Evolutionary conservation across 2,113 vertebrate species (phyloP), one percentile per base, ranked within the genome.

Genomic region (Ibidorhyncha struthersii): DNA sequence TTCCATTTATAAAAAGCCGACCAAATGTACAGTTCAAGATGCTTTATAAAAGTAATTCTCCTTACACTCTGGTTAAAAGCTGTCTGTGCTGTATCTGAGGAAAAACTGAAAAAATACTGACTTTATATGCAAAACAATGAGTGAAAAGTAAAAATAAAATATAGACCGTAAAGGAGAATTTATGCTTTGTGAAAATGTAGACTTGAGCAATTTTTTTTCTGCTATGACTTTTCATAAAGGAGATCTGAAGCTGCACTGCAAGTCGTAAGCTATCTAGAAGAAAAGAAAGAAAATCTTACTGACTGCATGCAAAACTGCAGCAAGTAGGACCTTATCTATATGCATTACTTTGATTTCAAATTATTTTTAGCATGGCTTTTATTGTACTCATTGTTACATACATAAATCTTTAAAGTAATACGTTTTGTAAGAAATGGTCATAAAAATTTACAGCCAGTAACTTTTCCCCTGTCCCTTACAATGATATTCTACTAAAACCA

Each of bases 371-470:
- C 97, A 96, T 97, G 92, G 97, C 96, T 98, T 99, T 99, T 98
- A 99, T 98, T 98, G 97, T 98, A 98, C 97, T 98, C 98, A 97
- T 98, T 98, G 98, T 98, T 98, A 98, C 97, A 69, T 98, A 97
- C 98, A 98, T 98, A 99, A 99, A 98, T 98, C 98, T 98, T 98
- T 98, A 98, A 98, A 98, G 98, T 98, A 98, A 98, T 98, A 98
- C 97, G 63, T 98, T 98, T 98, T 98, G 97, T 97, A 98, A 98
- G 98, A 98, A 99, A 99, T 98, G 98, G 98, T 99, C 98, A 99
- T 99, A 99, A 99, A 99, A 99, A 99, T 98, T 98, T 99, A 98
- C 98, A 98, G 97, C 98, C 98, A 98, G 98, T 99, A 99, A 99
- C 98, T 99, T 99, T 99, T 98, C 98, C 98, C 98, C 98, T 98